Evolutionary conservation across 2,113 vertebrate genomes (phyloP), one percentile per base, ranked within the genome.

Genomic region (Pongo abelii): DNA sequence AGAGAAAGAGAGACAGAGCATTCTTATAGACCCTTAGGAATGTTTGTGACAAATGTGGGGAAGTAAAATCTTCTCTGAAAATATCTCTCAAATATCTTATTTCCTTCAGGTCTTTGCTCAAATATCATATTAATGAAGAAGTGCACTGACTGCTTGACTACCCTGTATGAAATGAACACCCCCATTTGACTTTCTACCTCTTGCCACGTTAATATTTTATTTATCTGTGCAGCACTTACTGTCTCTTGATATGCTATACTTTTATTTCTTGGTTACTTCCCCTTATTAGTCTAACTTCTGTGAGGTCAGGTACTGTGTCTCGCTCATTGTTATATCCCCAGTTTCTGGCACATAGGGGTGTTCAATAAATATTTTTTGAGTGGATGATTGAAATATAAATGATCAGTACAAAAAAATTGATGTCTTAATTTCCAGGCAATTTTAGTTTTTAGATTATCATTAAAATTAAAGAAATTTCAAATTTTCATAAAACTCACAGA

Each of bases 371-470:
- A n/a, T 52, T 88, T 91, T 96, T 90, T 59, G n/a, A 78, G 93
- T 78, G 9, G 69, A 46, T 79, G 22, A 80, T 67, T 80, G 35
- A 69, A 75, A 72, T 55, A 83, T 40, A 70, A 81, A 35, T 70
- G 75, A 69, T 70, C 40, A 92, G 13, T 59, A 59, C 30, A 78
- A 84, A 84, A 18, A 61, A 64, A 52, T 40, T 57, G 57, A 20
- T 72, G 25, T 55, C 40, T 74, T 69, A 74, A 78, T 89, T 84
- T 81, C 10, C 38, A 93, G 30, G 38, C 48, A 59, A 18, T 75
- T 69, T 92, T 72, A 83, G 78, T 93, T 89, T 92, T 80, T 38
- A 43, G 57, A 46, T 79, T 70, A 69, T 79, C 38, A 79, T 96
- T 79, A 93, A 81, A 90, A 72, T 43, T 23, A 83, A 64, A 77